Evolutionary conservation across 2,888 invertebrate species (phyloP).

Genomic region (Ryuthela nishihirai): DNA sequence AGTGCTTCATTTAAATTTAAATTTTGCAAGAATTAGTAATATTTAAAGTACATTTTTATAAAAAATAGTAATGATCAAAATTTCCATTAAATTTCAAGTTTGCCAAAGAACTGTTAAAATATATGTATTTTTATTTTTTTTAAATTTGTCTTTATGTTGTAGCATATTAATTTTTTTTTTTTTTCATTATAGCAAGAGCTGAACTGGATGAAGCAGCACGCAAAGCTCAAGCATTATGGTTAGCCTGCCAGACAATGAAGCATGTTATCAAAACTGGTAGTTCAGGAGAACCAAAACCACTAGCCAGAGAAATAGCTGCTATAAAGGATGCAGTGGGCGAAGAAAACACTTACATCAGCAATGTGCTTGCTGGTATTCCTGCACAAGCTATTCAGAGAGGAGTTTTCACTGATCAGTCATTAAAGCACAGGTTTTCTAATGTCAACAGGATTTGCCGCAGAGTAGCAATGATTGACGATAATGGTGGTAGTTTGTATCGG

Average conservation of each 20-base stretch:
- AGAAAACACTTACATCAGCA: conserved; percentile 71
- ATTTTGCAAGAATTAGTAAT: too few species aligned
- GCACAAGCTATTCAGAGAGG: conserved; percentile 71
- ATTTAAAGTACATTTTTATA: too few species aligned
- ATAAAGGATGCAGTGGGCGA: conserved; percentile 64
- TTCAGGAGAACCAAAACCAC: conserved; percentile 56
- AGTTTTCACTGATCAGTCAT: conserved; percentile 79
- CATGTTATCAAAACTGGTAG: conserved; percentile 60
- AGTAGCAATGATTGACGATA: conserved; percentile 79
- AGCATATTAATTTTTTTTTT: conserved; percentile 27
- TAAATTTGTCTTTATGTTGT: too few species aligned
- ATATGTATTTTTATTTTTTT: too few species aligned
- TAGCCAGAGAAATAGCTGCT: conserved; percentile 66
- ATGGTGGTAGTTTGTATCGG: conserved; percentile 66
- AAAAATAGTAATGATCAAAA: too few species aligned
- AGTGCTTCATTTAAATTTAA: too few species aligned
- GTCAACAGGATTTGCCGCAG: conserved; percentile 68
- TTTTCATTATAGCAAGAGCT: conserved; percentile 16
- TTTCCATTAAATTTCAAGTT: neutral
- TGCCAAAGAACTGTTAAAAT: neutral
- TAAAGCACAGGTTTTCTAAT: conserved; percentile 71
- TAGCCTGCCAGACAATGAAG: conserved; percentile 82
- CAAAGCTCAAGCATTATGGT: conserved; percentile 86
- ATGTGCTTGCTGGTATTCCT: conserved; percentile 74
- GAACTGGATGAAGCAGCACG: conserved; percentile 64